Percentiles rank a stretch among this genome's conserved stretches.
Conservation (phyloP, 2,113 vertebrate species). For the Rhinogobius similis region DNA sequence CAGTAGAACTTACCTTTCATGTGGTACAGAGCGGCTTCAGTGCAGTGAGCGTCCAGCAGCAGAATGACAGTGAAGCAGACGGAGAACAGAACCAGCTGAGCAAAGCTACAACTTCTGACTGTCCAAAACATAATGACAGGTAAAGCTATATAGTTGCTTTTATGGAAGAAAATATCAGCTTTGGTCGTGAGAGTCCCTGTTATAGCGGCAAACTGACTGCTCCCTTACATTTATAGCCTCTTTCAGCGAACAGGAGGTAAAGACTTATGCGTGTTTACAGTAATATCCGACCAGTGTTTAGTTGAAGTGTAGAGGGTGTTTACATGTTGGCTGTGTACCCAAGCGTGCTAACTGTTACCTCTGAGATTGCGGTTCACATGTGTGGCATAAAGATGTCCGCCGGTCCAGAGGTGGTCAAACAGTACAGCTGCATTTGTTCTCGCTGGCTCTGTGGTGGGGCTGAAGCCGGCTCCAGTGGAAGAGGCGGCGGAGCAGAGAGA, state of each 20-base stretch:
- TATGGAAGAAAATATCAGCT: not conserved
- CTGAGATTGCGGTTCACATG: conserved; percentile 19
- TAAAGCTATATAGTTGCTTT: not conserved
- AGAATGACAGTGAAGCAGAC: conserved; percentile 31
- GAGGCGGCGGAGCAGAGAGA: not conserved
- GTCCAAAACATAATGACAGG: conserved; percentile 32
- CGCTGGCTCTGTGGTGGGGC: no score
- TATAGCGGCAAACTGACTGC: conserved; percentile 14
- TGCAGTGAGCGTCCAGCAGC: conserved; percentile 32
- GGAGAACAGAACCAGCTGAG: conserved; percentile 17
- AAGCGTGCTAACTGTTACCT: conserved; percentile 62
- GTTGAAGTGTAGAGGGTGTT: conserved; percentile 39
- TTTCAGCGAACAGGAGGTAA: conserved; percentile 12
- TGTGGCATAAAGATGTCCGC: conserved; percentile 26
- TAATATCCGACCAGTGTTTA: conserved; percentile 42
- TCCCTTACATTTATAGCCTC: conserved; percentile 61
- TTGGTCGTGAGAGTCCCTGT: conserved; percentile 9
- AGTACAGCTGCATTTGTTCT: not conserved
- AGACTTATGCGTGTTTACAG: conserved; percentile 30
- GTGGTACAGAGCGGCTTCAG: conserved; percentile 62
- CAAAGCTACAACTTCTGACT: not conserved
- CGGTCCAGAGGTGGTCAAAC: conserved; percentile 16
- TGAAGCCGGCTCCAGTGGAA: no score
- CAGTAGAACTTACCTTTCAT: conserved; percentile 46
- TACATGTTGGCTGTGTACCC: conserved; percentile 53